Conservation (phyloP, 2,888 invertebrate genomes). For the Temnothorax unifasciatus region DNA sequence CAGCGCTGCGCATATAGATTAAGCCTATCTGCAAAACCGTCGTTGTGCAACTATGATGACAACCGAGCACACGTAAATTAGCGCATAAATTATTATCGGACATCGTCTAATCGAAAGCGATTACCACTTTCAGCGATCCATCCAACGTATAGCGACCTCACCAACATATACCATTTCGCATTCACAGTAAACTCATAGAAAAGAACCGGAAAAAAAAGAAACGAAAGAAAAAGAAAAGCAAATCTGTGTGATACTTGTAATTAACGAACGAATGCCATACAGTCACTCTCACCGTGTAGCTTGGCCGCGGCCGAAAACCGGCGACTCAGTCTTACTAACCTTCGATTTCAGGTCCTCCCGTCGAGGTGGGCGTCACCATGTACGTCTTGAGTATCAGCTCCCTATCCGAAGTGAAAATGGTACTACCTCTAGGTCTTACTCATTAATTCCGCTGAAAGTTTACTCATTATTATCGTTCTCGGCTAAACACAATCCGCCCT, state of each 20-base stretch:
- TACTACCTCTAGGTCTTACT: conserved; percentile 87
- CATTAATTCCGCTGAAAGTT: conserved; percentile 80
- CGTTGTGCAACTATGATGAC: neutral
- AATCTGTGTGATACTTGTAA: conserved; percentile 22
- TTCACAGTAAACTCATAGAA: conserved; percentile 68
- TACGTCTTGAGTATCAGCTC: conserved; percentile 94
- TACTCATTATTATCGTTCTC: conserved; percentile 74
- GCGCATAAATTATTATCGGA: conserved; percentile 56
- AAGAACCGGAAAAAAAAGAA: conserved; percentile 41
- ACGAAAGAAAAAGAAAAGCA: conserved; percentile 63
- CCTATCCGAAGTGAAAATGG: conserved; percentile 94
- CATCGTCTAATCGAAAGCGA: conserved; percentile 72
- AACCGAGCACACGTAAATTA: conserved; percentile 69
- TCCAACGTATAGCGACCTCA: conserved; percentile 72
- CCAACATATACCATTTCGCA: conserved; percentile 66
- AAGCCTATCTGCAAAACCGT: neutral
- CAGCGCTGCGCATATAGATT: conserved; percentile 48
- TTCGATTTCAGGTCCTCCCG: conserved; percentile 91
- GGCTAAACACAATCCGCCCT: conserved; percentile 61
- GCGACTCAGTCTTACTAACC: conserved; percentile 85
- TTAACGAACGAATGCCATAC: conserved; percentile 69
- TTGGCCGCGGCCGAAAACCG: conserved; percentile 75
- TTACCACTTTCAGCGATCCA: conserved; percentile 79
- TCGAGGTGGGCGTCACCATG: conserved; percentile 94
- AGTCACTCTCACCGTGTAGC: conserved; percentile 73